phyloP scores from a whole-genome alignment of 1,140 invertebrate species.

The Prorops nasuta region DNA sequence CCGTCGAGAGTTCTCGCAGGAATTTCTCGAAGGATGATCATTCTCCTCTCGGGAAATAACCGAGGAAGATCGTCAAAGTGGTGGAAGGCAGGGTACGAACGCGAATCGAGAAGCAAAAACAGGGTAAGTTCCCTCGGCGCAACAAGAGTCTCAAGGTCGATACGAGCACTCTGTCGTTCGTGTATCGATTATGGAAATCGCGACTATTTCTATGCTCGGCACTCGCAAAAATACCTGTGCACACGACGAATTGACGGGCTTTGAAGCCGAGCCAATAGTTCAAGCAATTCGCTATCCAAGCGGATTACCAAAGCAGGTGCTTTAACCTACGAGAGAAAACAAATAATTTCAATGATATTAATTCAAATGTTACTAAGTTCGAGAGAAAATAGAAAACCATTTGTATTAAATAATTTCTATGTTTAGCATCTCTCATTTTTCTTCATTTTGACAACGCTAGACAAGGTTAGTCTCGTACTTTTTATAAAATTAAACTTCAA shows the following conservation, averaged over 20 bases:
- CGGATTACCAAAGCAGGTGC: too few species aligned
- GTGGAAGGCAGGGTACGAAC: background rate
- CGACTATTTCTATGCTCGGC: constrained; percentile 6
- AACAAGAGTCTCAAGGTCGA: constrained; percentile 8
- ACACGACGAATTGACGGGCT: constrained; percentile 11
- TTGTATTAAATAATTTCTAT: too few species aligned
- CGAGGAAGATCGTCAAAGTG: constrained; percentile 14
- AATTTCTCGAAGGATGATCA: constrained; percentile 19
- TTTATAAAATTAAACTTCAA: too few species aligned
- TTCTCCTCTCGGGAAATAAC: constrained; percentile 31
- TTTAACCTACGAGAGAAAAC: too few species aligned
- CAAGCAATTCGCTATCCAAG: too few species aligned
- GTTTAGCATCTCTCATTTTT: too few species aligned
- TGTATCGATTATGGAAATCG: constrained; percentile 31
- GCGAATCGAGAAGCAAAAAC: constrained; percentile 4
- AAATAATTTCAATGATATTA: too few species aligned
- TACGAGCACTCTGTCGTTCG: constrained; percentile 5
- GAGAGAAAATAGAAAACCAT: too few species aligned
- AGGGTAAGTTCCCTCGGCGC: background rate
- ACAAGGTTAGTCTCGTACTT: too few species aligned
- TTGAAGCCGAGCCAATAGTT: constrained; percentile 16
- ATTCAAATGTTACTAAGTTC: too few species aligned
- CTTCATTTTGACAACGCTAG: too few species aligned
- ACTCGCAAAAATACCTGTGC: constrained; percentile 8
- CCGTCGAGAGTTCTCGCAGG: constrained; percentile 10